phyloP scores from a whole-genome alignment of 2,888 invertebrate species.

The Geotrupes spiniger region DNA sequence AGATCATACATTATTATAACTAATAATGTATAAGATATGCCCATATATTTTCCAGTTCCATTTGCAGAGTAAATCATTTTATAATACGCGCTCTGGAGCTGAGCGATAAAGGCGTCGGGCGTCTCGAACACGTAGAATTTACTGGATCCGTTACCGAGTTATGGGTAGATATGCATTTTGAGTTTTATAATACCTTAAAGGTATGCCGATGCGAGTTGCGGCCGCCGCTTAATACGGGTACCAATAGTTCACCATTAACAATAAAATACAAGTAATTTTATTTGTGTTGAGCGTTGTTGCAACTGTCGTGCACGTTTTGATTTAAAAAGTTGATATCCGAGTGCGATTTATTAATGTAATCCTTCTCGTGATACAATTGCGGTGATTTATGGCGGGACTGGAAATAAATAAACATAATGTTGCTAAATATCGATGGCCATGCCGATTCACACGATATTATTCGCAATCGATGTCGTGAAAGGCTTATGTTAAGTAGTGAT shows the following conservation, averaged over 20 bases:
- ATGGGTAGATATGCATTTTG: conserved; percentile 44
- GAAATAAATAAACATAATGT: background rate
- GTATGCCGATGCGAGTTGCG: conserved; percentile 39
- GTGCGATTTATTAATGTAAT: too few relatives aligned
- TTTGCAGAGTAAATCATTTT: conserved; percentile 45
- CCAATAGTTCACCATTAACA: too few relatives aligned
- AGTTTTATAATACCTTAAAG: conserved; percentile 41
- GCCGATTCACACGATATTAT: conserved; percentile 12
- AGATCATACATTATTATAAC: conserved; percentile 38
- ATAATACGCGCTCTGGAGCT: conserved; percentile 44
- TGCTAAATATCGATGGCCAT: conserved; percentile 12
- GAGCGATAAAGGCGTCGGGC: conserved; percentile 44
- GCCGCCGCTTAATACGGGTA: too few relatives aligned
- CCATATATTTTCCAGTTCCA: conserved; percentile 44
- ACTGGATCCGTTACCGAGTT: conserved; percentile 39
- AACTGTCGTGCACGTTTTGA: too few relatives aligned
- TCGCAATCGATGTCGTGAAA: conserved; percentile 16
- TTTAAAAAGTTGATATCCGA: too few relatives aligned
- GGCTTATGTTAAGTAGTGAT: conserved; percentile 18
- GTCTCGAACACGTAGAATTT: conserved; percentile 40
- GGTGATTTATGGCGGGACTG: too few relatives aligned
- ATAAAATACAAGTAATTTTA: too few relatives aligned
- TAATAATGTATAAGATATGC: conserved; percentile 43
- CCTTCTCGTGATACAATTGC: too few relatives aligned
- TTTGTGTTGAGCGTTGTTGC: too few relatives aligned